Evolutionary conservation across 2,113 vertebrate species (phyloP), one percentile per base, ranked within the genome.

Genomic region (Alosa alosa): DNA sequence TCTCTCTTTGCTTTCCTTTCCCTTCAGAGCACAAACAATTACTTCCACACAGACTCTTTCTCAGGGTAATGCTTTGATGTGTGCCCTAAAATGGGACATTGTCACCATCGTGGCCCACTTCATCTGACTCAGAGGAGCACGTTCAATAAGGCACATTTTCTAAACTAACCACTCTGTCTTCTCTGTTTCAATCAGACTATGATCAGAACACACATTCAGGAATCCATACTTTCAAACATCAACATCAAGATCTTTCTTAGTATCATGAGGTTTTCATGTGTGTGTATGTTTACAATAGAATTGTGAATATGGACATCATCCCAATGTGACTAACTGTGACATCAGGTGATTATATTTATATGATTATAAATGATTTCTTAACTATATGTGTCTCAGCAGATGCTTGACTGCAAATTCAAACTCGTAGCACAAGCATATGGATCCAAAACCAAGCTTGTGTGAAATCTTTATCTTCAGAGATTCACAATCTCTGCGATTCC

Each of bases 31-130:
- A 85, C 87, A 83, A 44, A 15, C 72, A 78, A 17, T 11, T 31
- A 15, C 11, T 75, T 89, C 68, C 49, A 57, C 22, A 49, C 18
- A 64, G 18, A 10, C 50, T 39, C 25, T 25, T 82, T 88, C 17
- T 78, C 41, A 46, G 18, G 64, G 45, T 81, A 75, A 82, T 25
- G 31, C 84, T 87, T 91, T 89, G 87, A 90, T 81, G 85, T 86
- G 3, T 86, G 82, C 87, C 81, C 87, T 86, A 82, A 88, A 87
- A 75, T 81, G n/a, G 55, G 84, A 86, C 44, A 52, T 5, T 41
- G 20, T 84, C 83, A 72, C 64, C n/a, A 31, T 31, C 10, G 10
- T 72, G 64, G 31, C 36, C 13, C 15, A 36, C 72, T 78, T 39
- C 15, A 36, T 39, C 72, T 41, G 31, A 78, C 17, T 39, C 36